Evolutionary conservation across 2,888 invertebrate genomes (phyloP), one percentile per base, ranked within the genome.

Genomic region (Drosophila paranaensis): DNA sequence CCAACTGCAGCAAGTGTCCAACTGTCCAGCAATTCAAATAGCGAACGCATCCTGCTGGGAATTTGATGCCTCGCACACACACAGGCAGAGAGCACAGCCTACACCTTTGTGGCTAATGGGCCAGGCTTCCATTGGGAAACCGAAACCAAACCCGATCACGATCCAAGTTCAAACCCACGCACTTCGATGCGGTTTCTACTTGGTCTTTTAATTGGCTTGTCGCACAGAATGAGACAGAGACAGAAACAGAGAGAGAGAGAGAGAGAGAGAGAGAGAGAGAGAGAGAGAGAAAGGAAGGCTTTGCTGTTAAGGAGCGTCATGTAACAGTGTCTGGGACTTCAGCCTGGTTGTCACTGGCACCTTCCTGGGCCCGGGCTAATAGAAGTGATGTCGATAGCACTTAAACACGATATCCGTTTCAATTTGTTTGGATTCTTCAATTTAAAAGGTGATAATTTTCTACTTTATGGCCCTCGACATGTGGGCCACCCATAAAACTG

Each of bases 371-470:
- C 53, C 60, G 66, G 73, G 77, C 89, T 92, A 91, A 92, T 91
- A 91, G 92, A 91, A 91, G 91, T 91, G 91, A 92, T 92, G 92
- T 92, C 92, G 91, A 92, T 92, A 91, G 92, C 92, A 92, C 92
- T 92, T 93, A 92, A 92, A 92, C 91, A 91, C 90, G 93, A 93
- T 92, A 93, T 92, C 91, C 91, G 92, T 92, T 92, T 92, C 92
- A 92, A 92, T 93, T 93, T 93, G 92, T 92, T 92, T 91, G 93
- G 91, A 92, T 92, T 92, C 93, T 92, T 92, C 91, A 91, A 92
- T 92, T 92, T 93, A 92, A 92, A 92, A 93, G 92, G 92, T 93
- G 92, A 92, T 92, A 92, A 92, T 92, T 92, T 92, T 91, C 91
- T 92, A 92, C 92, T 92, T 92, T 92, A 92, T 91, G 91, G 91